Evolutionary conservation across 2,113 vertebrate species (phyloP).

Genomic region (Reinhardtius hippoglossoides): DNA sequence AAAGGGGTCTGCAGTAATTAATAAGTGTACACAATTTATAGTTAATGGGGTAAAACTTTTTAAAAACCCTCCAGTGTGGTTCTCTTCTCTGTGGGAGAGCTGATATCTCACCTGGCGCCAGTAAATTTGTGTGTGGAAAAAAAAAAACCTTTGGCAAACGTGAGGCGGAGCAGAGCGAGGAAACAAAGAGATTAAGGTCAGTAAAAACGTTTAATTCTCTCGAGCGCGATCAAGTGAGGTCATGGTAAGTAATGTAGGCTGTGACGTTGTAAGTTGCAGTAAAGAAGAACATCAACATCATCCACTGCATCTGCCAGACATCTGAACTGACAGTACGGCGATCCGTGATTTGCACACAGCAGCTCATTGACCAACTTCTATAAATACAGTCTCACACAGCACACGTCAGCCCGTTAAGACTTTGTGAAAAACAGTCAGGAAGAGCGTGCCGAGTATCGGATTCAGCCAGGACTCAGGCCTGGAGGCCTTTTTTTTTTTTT

Average conservation of each 20-base stretch:
- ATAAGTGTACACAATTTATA: constrained; percentile 52
- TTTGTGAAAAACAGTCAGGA: constrained; percentile 61
- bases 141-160: constrained; percentile 1
- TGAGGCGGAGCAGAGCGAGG: background rate
- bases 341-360: constrained; percentile 34
- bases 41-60: constrained; percentile 43
- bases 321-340: constrained; percentile 22
- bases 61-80: constrained; percentile 3
- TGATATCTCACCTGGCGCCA: constrained; percentile 40
- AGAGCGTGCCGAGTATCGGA: constrained; percentile 56
- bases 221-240: background rate
- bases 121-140: constrained; percentile 7
- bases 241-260: background rate
- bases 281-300: constrained; percentile 1
- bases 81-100: constrained; percentile 21
- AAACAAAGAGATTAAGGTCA: constrained; percentile 4
- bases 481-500: constrained; percentile 8
- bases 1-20: constrained; percentile 38
- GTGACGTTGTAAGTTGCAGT: background rate
- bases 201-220: background rate
- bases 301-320: constrained; percentile 46
- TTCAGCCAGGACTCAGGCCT: constrained; percentile 42
- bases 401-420: constrained; percentile 25
- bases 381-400: constrained; percentile 35
- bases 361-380: constrained; percentile 17